phyloP scores from a whole-genome alignment of 2,113 vertebrate species.

The Rhodinocichla rosea region DNA sequence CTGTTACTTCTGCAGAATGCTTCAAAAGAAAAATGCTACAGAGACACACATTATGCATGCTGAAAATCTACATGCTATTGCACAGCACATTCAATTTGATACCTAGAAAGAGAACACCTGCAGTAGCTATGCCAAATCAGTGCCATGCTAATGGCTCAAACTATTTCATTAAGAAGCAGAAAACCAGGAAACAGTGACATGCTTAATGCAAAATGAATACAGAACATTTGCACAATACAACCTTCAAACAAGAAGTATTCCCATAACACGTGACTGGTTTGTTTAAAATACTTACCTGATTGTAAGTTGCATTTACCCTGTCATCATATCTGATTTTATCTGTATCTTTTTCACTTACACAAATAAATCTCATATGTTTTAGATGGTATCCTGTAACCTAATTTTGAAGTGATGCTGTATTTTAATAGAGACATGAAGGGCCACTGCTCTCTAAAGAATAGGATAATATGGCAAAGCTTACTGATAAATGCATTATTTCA shows the following conservation, averaged over 20 bases:
- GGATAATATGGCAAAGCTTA: background rate
- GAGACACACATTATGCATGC: background rate
- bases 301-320: background rate
- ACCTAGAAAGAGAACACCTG: background rate
- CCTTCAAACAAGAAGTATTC: background rate
- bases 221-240: background rate
- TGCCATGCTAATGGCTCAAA: slow-evolving; percentile 34
- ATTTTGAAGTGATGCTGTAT: background rate
- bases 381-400: background rate
- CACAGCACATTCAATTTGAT: slow-evolving; percentile 39
- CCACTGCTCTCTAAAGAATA: background rate
- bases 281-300: background rate
- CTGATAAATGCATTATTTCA: background rate
- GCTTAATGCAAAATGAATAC: slow-evolving; percentile 8
- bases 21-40: background rate
- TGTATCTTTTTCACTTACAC: background rate
- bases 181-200: background rate
- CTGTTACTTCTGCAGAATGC: background rate
- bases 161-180: slow-evolving; percentile 26
- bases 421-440: background rate
- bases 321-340: background rate
- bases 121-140: slow-evolving; percentile 11
- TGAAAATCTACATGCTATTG: slow-evolving; percentile 15
- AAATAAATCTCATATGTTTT: background rate
- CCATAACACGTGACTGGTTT: background rate